Base-by-base conservation (phyloP, 2,888 invertebrate species). In the Pyrochroa serraticornis region DNA sequence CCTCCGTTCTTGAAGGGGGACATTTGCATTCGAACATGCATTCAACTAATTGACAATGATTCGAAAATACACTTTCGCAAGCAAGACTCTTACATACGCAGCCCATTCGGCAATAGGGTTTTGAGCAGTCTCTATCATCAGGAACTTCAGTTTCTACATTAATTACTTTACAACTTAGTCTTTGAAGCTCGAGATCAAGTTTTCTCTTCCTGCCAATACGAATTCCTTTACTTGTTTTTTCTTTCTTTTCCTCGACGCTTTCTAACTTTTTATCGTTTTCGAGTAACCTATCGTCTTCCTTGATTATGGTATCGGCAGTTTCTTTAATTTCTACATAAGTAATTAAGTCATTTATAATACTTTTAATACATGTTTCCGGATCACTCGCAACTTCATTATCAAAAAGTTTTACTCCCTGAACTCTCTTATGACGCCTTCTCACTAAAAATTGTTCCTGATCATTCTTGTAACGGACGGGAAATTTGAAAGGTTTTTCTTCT, bases 81-180 rank as follows among this genome's bases (percentile, higher is more conserved):
- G 77, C 71, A 32, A 89, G 71, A 65, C 87, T 88, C 45, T 81
- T 79, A 70, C 90, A 90, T 35, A 90, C 72, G 71, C 90, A 90
- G 3, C 90, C 90, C 50, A 88, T 75, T 55, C 75, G 75, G 70
- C 90, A 90, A 73, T 75, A 80, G 5, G 80, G 77, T 65, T 87
- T 84, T 0, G 59, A 62, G 70, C 90, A 90, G 10, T 60, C 58
- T 32, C 64, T 64, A 33, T 64, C 58, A 6, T 67, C 71, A 50
- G 79, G 61, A 12, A 73, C 75, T 35, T 71, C 69, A 6, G 72
- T 67, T 35, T 74, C 72, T 2, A 79, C 79, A 69, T 83, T 84
- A 48, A 89, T 87, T 32, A 89, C 83, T 57, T 87, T 88, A 6
- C 88, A 88, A 76, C 85, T 87, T 34, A 89, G 80, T 62, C 87